These are phyloP conservation scores for Pteria penguin DNA, from an alignment of 2,888 invertebrate species.

Conservation along the genomic window DNA sequence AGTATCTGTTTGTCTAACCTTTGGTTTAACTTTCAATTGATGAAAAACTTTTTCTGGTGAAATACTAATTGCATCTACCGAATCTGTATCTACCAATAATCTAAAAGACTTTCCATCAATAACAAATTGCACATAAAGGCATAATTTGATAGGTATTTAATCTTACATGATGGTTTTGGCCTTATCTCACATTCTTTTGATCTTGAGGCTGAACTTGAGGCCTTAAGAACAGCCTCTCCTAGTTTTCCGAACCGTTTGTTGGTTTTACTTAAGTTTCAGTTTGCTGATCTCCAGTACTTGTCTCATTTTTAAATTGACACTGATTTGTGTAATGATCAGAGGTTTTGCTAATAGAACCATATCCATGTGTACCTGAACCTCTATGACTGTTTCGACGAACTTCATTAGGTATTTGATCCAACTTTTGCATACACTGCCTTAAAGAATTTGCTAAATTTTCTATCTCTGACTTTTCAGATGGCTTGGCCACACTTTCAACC, in stretches of 20 bases:
- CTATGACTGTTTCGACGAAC: neutral
- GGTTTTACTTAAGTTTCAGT: no score
- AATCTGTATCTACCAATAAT: constrained; percentile 3
- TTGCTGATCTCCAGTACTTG: neutral
- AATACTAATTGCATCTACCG: neutral
- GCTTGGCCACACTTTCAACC: neutral
- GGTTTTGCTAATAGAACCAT: neutral
- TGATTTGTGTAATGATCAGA: neutral
- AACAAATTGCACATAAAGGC: neutral
- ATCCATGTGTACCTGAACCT: neutral
- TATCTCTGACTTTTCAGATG: neutral
- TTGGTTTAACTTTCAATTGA: neutral
- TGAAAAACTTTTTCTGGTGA: constrained; percentile 7
- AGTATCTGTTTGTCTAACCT: neutral
- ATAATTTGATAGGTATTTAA: neutral
- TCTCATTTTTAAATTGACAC: no score
- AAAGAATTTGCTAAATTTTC: neutral
- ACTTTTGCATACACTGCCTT: neutral
- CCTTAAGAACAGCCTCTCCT: constrained; percentile 36
- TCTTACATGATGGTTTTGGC: neutral
- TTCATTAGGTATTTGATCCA: neutral
- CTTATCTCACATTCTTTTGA: neutral
- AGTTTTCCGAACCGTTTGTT: constrained; percentile 43
- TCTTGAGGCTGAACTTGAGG: constrained; percentile 36
- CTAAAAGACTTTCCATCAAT: neutral